Evolutionary conservation across 2,888 invertebrate genomes (phyloP).

Genomic region (Temnothorax rugatulus): DNA sequence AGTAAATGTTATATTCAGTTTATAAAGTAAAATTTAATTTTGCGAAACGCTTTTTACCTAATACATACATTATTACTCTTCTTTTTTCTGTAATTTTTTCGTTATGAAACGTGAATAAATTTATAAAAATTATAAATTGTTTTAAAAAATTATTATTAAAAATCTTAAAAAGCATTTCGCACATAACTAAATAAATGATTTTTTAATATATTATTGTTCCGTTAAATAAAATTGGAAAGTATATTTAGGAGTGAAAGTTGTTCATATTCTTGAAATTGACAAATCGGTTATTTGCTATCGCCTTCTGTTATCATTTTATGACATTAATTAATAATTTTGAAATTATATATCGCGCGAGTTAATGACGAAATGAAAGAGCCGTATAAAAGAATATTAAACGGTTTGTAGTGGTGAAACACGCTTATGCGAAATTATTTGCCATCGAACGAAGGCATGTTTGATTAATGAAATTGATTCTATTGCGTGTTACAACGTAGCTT

Average conservation of each 20-base stretch:
- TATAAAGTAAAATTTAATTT: not conserved
- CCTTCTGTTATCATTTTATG: not conserved
- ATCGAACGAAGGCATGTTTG: constrained; percentile 18
- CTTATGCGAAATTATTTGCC: constrained; percentile 30
- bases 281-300: not conserved
- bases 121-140: not conserved
- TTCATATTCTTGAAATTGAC: not conserved
- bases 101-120: not conserved
- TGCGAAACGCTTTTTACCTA: not conserved
- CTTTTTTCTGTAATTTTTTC: not conserved
- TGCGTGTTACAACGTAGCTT: constrained; percentile 17
- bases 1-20: not conserved
- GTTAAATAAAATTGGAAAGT: not conserved
- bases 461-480: constrained; percentile 45
- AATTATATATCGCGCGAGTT: not conserved
- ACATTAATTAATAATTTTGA: constrained; percentile 18
- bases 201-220: not conserved
- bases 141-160: constrained; percentile 11
- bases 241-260: not conserved
- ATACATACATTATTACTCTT: not conserved
- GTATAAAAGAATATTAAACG: constrained; percentile 36
- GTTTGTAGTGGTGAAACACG: not conserved
- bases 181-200: not conserved
- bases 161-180: not conserved
- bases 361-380: constrained; percentile 8